These are phyloP conservation scores for Aphyosemion australe DNA, from an alignment of 2,113 vertebrate species.

Conservation along the genomic window DNA sequence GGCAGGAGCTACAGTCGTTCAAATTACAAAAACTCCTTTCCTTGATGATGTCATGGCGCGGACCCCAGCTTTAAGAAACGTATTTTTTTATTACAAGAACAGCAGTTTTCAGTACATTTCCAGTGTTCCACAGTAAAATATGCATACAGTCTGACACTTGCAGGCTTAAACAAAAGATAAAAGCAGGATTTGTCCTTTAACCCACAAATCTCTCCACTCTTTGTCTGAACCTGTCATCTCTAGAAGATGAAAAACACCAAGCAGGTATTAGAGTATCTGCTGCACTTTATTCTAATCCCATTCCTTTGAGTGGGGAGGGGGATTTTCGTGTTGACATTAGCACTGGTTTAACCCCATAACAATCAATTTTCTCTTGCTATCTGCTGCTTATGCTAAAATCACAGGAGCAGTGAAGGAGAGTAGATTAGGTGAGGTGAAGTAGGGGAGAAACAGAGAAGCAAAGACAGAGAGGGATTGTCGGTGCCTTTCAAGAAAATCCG, in stretches of 20 bases:
- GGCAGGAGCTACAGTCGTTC: too few species aligned
- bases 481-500: constrained; percentile 38
- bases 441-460: constrained; percentile 14
- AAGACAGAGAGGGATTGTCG: constrained; percentile 48
- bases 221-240: constrained; percentile 30
- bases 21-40: too few species aligned
- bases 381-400: constrained; percentile 26
- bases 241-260: constrained; percentile 46
- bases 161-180: constrained; percentile 13
- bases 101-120: not conserved
- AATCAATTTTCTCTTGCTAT: constrained; percentile 57
- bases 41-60: too few species aligned
- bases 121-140: not conserved
- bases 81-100: not conserved
- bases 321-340: constrained; percentile 34
- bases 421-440: constrained; percentile 9
- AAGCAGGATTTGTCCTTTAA: constrained; percentile 29
- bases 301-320: constrained; percentile 22
- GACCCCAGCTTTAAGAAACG: too few species aligned
- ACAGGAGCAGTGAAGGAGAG: constrained; percentile 13
- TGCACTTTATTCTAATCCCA: constrained; percentile 62
- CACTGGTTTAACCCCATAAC: constrained; percentile 50
- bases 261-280: constrained; percentile 28
- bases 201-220: constrained; percentile 23
- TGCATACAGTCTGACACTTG: not conserved